A percentile compares a stretch with the other conserved stretches of the same genome.
These are phyloP conservation scores for Clarias pachynema DNA, from an alignment of 2,797 vertebrate species.

Conservation along the genomic window DNA sequence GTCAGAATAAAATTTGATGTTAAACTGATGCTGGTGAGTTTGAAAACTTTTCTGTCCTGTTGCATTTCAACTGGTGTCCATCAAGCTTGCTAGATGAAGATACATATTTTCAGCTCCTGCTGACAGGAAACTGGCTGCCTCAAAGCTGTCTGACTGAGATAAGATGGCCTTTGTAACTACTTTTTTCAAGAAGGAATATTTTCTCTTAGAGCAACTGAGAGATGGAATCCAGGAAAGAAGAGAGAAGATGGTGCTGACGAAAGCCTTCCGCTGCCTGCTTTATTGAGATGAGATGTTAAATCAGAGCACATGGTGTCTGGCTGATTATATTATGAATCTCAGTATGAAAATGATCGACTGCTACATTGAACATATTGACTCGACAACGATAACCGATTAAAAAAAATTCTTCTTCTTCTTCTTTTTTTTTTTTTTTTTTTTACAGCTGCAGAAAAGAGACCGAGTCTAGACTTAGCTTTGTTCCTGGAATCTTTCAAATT, in stretches of 20 bases:
- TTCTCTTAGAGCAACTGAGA: constrained; percentile 3
- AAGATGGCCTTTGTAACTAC: constrained; percentile 32
- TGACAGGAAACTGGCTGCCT: constrained; percentile 43
- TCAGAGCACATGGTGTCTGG: background rate
- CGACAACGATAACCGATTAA: background rate
- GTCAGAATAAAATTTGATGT: constrained; percentile 30
- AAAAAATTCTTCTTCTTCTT: too few species aligned
- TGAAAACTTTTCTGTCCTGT: constrained; percentile 31
- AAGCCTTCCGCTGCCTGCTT: constrained; percentile 1
- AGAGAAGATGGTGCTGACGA: constrained; percentile 8
- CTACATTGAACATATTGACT: constrained; percentile 17
- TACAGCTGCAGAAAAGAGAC: constrained; percentile 18
- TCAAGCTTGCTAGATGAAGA: constrained; percentile 35
- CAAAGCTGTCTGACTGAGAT: constrained; percentile 29
- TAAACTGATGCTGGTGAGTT: constrained; percentile 21
- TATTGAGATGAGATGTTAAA: constrained; percentile 27
- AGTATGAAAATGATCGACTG: background rate
- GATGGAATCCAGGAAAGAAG: constrained; percentile 25
- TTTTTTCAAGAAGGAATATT: constrained; percentile 24
- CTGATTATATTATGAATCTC: background rate
- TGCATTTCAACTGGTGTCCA: constrained; percentile 43
- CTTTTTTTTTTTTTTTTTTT: background rate
- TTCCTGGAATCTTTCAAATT: constrained; percentile 53
- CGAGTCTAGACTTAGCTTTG: constrained; percentile 30
- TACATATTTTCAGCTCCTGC: constrained; percentile 27